Evolutionary conservation across 2,888 invertebrate species (phyloP).

Genomic region (Dendrolimus houi): DNA sequence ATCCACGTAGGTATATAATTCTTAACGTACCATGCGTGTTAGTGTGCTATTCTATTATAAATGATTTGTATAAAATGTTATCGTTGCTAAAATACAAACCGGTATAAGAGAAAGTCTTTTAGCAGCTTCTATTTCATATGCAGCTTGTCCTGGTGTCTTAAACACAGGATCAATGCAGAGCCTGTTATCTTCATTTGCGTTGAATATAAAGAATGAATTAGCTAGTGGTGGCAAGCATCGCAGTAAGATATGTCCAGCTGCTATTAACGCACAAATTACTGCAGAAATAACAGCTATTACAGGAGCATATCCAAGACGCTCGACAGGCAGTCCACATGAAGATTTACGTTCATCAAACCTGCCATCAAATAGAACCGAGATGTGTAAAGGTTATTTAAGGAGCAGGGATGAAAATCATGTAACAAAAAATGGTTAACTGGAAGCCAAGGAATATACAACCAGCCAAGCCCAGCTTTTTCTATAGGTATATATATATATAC

Average conservation of each 20-base stretch:
- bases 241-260: conserved; percentile 37
- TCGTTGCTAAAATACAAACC: not conserved
- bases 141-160: not conserved
- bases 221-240: conserved; percentile 46
- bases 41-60: too few relatives aligned
- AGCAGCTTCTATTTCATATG: not conserved
- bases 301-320: conserved; percentile 35
- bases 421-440: too few relatives aligned
- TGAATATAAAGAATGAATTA: conserved; percentile 61
- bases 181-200: conserved; percentile 61
- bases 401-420: too few relatives aligned
- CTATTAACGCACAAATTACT: conserved; percentile 34
- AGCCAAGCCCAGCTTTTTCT: too few relatives aligned
- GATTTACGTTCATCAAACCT: conserved; percentile 51
- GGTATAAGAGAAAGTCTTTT: not conserved
- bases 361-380: not conserved
- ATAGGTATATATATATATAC: too few relatives aligned
- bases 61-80: too few relatives aligned
- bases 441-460: too few relatives aligned
- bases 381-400: too few relatives aligned
- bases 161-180: conserved; percentile 39
- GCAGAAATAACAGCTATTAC: conserved; percentile 37
- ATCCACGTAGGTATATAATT: too few relatives aligned
- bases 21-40: too few relatives aligned
- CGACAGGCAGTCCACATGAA: conserved; percentile 34